A percentile compares a stretch with the other conserved stretches of the same genome.
phyloP scores from a whole-genome alignment of 1,140 invertebrate species.

The Drosophila arizonae region DNA sequence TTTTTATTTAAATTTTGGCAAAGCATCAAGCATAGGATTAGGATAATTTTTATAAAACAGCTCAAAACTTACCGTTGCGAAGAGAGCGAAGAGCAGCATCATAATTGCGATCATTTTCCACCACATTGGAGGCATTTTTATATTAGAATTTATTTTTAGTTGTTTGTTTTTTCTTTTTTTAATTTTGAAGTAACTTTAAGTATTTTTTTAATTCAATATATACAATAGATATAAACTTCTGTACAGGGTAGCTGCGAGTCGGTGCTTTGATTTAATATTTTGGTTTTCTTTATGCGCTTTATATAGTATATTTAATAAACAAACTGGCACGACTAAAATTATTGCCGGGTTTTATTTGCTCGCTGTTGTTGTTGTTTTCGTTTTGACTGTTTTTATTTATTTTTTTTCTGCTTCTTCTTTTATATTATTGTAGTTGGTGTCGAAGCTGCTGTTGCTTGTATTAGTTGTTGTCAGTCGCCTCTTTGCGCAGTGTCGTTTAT shows the following conservation, averaged over 20 bases:
- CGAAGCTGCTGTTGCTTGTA: slow-evolving; percentile 22
- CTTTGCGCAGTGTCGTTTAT: slow-evolving; percentile 51
- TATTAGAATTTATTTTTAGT: background rate
- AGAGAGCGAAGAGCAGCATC: slow-evolving; percentile 57
- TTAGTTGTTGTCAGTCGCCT: slow-evolving; percentile 34
- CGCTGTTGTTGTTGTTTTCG: slow-evolving; percentile 33
- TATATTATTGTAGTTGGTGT: slow-evolving; percentile 38
- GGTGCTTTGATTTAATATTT: background rate
- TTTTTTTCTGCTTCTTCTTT: slow-evolving; percentile 20
- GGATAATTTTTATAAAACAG: background rate
- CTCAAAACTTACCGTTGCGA: slow-evolving; percentile 57
- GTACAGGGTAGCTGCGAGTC: slow-evolving; percentile 27
- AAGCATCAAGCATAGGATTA: background rate
- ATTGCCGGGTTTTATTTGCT: slow-evolving; percentile 64
- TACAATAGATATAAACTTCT: slow-evolving; percentile 3
- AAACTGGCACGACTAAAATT: slow-evolving; percentile 76
- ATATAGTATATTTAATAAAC: slow-evolving; percentile 69
- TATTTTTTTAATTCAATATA: background rate
- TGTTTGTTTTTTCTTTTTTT: background rate
- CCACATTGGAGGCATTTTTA: slow-evolving; percentile 66
- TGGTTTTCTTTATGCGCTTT: slow-evolving; percentile 47
- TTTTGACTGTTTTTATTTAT: slow-evolving; percentile 17
- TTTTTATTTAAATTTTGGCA: background rate
- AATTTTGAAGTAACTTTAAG: background rate
- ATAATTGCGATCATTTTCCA: slow-evolving; percentile 59